Conservation (phyloP, 2,113 vertebrate genomes). For the Nannobrachium achirus region DNA sequence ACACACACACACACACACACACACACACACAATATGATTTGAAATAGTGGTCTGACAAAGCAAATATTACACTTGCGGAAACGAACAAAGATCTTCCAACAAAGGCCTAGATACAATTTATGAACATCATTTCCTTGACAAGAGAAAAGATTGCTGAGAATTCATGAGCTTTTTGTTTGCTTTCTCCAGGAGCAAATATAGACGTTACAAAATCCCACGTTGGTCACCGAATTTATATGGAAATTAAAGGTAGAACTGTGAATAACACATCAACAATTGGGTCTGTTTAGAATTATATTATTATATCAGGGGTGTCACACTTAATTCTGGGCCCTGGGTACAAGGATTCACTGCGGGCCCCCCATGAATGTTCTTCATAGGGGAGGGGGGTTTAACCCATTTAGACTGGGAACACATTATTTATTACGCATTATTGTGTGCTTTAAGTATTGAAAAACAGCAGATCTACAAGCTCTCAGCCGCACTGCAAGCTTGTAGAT, state of each 20-base stretch:
- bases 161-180: slow-evolving; percentile 52
- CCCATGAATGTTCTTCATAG: too few relatives aligned
- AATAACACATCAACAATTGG: slow-evolving; percentile 9
- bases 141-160: slow-evolving; percentile 36
- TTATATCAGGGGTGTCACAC: too few relatives aligned
- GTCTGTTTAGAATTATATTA: slow-evolving; percentile 28
- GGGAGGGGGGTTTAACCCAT: too few relatives aligned
- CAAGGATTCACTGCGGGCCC: too few relatives aligned
- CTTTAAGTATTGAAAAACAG: too few relatives aligned
- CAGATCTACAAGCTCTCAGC: too few relatives aligned
- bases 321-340: too few relatives aligned
- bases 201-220: slow-evolving; percentile 49
- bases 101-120: slow-evolving; percentile 27
- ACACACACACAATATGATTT: background rate
- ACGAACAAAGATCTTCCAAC: slow-evolving; percentile 26
- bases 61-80: slow-evolving; percentile 31
- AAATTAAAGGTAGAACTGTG: slow-evolving; percentile 59
- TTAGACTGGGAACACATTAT: too few relatives aligned
- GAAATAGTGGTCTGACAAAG: slow-evolving; percentile 38
- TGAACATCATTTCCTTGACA: background rate
- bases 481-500: too few relatives aligned
- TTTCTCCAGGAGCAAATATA: slow-evolving; percentile 31
- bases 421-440: too few relatives aligned
- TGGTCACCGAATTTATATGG: slow-evolving; percentile 68
- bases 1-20: too few relatives aligned